Percentiles rank a stretch among this genome's conserved stretches.
These are phyloP conservation scores for Frieseomelitta varia DNA, from an alignment of 1,140 invertebrate genomes.

Conservation along the genomic window DNA sequence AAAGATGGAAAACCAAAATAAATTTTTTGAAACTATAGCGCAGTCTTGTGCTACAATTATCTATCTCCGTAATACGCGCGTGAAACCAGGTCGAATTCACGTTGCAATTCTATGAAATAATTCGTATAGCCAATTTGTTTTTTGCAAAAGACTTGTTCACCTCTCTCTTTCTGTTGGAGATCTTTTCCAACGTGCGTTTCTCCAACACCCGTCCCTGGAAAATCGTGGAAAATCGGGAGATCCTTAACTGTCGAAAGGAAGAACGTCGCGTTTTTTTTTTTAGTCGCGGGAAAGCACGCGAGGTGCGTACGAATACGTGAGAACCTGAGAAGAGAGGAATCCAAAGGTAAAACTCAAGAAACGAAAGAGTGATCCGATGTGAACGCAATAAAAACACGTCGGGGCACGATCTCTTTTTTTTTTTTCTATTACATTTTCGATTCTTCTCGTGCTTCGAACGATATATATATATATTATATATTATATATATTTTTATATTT, in stretches of 20 bases:
- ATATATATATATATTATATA: too few relatives aligned
- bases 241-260: not conserved
- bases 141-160: slow-evolving; percentile 5
- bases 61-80: not conserved
- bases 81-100: not conserved
- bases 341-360: not conserved
- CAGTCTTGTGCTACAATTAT: not conserved
- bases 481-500: too few relatives aligned
- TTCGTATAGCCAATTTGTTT: not conserved
- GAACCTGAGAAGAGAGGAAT: not conserved
- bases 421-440: not conserved
- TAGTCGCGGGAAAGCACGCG: not conserved
- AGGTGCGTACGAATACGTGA: not conserved
- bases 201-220: not conserved
- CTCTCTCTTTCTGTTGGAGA: slow-evolving; percentile 3
- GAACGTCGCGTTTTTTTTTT: not conserved
- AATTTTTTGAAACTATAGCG: not conserved
- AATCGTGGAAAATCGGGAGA: not conserved
- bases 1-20: not conserved
- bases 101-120: not conserved
- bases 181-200: slow-evolving; percentile 6
- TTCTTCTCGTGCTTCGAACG: not conserved
- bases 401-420: not conserved
- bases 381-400: slow-evolving; percentile 5
- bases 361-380: not conserved